Conservation (phyloP, 2,113 vertebrate genomes). For the Cyprinodon variegatus region DNA sequence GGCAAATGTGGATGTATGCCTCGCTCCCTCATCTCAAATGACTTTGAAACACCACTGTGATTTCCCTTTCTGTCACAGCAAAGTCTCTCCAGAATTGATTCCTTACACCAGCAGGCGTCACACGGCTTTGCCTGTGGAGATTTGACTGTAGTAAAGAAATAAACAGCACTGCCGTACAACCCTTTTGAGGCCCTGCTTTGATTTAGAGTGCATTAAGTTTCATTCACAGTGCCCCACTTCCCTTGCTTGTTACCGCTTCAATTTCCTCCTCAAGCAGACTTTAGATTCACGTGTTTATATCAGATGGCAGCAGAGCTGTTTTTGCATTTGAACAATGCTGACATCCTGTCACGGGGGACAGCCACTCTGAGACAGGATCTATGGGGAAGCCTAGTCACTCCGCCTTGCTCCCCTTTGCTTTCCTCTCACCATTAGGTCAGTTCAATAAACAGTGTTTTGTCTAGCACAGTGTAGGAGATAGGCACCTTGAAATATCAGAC, state of each 20-base stretch:
- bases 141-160: conserved; percentile 73
- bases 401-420: conserved; percentile 29
- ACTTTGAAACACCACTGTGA: conserved; percentile 71
- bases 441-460: conserved; percentile 64
- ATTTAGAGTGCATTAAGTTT: conserved; percentile 76
- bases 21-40: conserved; percentile 57
- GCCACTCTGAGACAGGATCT: conserved; percentile 25
- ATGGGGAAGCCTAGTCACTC: conserved; percentile 25
- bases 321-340: conserved; percentile 69
- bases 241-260: conserved; percentile 65
- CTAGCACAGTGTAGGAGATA: conserved; percentile 53
- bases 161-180: conserved; percentile 66
- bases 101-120: conserved; percentile 67
- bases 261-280: conserved; percentile 66
- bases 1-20: conserved; percentile 66
- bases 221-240: conserved; percentile 62
- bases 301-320: conserved; percentile 59
- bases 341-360: conserved; percentile 69
- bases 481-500: conserved; percentile 58
- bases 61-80: conserved; percentile 74
- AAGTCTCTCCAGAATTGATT: conserved; percentile 75
- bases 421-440: conserved; percentile 56
- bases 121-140: conserved; percentile 64
- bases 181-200: conserved; percentile 68
- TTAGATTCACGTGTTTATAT: conserved; percentile 67